Evolutionary conservation across 2,797 vertebrate genomes (phyloP).

Genomic region (Danio aesculapii): DNA sequence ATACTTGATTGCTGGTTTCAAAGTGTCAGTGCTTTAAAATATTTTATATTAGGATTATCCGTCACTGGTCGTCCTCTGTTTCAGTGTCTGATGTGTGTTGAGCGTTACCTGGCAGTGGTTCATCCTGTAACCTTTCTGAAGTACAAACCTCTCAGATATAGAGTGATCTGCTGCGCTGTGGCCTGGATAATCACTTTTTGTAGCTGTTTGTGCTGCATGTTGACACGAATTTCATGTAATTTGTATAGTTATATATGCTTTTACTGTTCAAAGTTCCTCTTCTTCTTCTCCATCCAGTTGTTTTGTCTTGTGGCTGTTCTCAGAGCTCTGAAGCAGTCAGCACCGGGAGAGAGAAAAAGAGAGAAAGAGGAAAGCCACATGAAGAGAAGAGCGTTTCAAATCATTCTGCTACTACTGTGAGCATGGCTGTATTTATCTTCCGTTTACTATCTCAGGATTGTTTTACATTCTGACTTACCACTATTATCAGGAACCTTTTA

Average conservation of each 20-base stretch:
- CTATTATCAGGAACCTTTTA: neutral
- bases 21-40: fast-evolving
- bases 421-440: neutral
- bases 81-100: conserved; percentile 1
- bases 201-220: neutral
- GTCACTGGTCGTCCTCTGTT: neutral
- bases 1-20: neutral
- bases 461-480: neutral
- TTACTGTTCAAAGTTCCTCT: neutral
- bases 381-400: neutral
- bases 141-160: neutral
- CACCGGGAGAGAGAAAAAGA: conserved; percentile 5
- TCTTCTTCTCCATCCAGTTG: neutral
- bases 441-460: neutral
- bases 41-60: neutral
- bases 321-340: conserved; percentile 22
- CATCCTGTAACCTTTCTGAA: no score
- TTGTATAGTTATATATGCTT: neutral
- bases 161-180: neutral
- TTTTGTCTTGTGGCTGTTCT: neutral
- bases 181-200: neutral
- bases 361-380: neutral
- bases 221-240: no score
- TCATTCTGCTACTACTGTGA: neutral
- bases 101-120: no score